Evolutionary conservation across 2,113 vertebrate genomes (phyloP).

Genomic region (Eidolon helvum): DNA sequence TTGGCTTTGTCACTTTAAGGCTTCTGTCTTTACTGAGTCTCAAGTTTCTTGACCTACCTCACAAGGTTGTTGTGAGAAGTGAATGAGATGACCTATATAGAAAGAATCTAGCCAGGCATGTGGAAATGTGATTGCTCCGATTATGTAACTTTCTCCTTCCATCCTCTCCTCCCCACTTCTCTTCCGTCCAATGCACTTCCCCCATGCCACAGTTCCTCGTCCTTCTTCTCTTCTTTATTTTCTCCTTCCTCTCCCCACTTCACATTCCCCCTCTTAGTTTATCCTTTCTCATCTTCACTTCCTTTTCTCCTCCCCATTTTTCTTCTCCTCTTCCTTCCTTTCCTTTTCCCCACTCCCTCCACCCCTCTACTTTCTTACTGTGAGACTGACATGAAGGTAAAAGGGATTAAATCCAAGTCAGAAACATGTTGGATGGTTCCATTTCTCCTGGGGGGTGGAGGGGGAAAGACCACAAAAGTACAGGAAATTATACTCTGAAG

Average conservation of each 20-base stretch:
- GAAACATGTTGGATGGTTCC: not conserved
- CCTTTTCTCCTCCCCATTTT: not conserved
- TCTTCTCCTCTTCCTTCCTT: not conserved
- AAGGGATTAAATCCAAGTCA: conserved; percentile 27
- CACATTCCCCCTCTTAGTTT: not conserved
- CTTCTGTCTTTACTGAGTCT: not conserved
- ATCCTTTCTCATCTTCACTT: not conserved
- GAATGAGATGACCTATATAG: not conserved
- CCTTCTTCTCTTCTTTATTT: not conserved
- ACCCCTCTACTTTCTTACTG: not conserved
- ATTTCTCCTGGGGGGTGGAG: not conserved
- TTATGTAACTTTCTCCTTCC: not conserved
- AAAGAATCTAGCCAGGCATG: not conserved
- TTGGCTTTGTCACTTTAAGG: not conserved
- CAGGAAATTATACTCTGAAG: not conserved
- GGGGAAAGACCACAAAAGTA: not conserved
- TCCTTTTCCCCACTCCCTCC: too few species aligned
- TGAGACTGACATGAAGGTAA: not conserved
- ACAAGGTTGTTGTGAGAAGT: not conserved
- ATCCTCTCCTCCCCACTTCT: not conserved
- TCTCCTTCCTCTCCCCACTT: not conserved
- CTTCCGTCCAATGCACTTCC: not conserved
- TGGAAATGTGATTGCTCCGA: not conserved
- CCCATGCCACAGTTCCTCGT: not conserved
- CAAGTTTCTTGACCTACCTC: not conserved